Evolutionary conservation across 2,888 invertebrate genomes (phyloP).

Genomic region (Stratiomys singularior): DNA sequence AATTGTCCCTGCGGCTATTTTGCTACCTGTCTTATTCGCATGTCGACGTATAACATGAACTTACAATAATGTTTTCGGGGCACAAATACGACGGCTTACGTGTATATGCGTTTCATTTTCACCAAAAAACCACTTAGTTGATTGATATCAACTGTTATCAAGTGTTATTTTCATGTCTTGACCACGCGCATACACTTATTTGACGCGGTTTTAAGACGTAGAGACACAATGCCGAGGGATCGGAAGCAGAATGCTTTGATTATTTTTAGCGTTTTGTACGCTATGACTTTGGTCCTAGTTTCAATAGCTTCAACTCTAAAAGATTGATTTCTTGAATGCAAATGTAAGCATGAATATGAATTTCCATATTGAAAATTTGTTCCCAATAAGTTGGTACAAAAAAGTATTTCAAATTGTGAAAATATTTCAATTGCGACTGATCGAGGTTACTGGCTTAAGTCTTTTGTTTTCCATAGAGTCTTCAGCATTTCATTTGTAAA

Average conservation of each 20-base stretch:
- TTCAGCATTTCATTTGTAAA: too few species aligned
- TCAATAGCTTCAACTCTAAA: too few species aligned
- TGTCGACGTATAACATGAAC: not conserved
- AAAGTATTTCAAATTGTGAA: too few species aligned
- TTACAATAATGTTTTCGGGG: not conserved
- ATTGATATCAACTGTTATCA: conserved; percentile 44
- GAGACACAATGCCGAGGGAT: not conserved
- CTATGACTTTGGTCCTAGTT: too few species aligned
- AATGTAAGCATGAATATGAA: too few species aligned
- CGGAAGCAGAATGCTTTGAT: not conserved
- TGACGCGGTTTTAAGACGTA: not conserved
- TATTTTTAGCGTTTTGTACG: too few species aligned
- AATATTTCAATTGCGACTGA: too few species aligned
- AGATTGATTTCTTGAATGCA: too few species aligned
- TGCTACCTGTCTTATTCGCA: conserved; percentile 45
- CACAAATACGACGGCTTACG: not conserved
- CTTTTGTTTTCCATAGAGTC: not conserved
- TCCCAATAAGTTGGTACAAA: too few species aligned
- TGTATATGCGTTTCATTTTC: conserved; percentile 7
- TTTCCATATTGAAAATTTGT: too few species aligned
- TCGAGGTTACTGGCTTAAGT: conserved; percentile 1
- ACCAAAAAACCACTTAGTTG: conserved; percentile 33
- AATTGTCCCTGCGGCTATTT: conserved; percentile 36
- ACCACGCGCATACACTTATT: conserved; percentile 13
- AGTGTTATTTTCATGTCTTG: conserved; percentile 25